Percentiles rank a stretch among this genome's conserved stretches.
Evolutionary conservation across 2,113 vertebrate species (phyloP).

Genomic region (Pimephales promelas): DNA sequence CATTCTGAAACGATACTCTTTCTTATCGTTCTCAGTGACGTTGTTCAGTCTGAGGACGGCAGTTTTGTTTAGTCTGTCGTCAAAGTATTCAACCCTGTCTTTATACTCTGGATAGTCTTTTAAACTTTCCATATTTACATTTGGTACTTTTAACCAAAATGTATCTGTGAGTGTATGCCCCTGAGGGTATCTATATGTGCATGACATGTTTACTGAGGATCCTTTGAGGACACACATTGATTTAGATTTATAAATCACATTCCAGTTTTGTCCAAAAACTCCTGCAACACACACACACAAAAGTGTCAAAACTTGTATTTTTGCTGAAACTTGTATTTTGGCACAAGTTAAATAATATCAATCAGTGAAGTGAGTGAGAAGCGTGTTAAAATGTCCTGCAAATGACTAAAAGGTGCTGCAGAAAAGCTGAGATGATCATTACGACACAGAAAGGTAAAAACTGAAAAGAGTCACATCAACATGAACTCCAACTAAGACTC

Average conservation of each 20-base stretch:
- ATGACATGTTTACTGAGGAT: constrained; percentile 25
- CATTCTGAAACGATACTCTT: neutral
- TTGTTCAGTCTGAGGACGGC: neutral
- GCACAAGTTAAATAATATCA: no score
- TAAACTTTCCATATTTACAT: neutral
- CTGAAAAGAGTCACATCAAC: no score
- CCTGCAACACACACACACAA: no score
- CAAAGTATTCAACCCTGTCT: constrained; percentile 13
- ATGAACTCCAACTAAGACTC: no score
- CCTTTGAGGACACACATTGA: constrained; percentile 29
- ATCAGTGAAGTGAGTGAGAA: no score
- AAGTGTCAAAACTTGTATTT: no score
- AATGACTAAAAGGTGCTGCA: no score
- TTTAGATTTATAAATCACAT: neutral
- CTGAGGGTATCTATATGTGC: neutral
- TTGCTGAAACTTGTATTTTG: no score
- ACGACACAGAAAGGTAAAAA: no score
- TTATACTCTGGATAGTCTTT: neutral
- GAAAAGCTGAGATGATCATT: no score
- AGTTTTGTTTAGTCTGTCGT: neutral
- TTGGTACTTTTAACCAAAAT: neutral
- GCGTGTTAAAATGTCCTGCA: no score
- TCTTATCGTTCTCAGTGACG: neutral
- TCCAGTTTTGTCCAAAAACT: neutral
- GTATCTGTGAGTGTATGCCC: neutral